Conservation (phyloP, 2,888 invertebrate species). For the Calameuta filiformis region DNA sequence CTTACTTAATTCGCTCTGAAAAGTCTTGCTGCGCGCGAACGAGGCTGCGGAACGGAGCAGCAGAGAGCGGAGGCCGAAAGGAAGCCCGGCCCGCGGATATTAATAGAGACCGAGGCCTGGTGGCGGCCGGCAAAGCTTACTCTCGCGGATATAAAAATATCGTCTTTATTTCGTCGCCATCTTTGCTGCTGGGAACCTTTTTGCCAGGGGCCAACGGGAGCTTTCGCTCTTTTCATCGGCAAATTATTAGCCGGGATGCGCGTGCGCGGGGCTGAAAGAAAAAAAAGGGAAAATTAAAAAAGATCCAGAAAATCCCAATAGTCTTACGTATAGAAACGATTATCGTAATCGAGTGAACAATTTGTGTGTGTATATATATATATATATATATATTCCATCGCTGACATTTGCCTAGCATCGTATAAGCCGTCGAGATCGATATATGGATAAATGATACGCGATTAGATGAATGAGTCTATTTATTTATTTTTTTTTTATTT, state of each 20-base stretch:
- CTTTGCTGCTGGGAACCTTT: constrained; percentile 11
- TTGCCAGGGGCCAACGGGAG: constrained; percentile 12
- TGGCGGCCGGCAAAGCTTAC: constrained; percentile 48
- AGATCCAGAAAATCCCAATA: not conserved
- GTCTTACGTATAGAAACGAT: not conserved
- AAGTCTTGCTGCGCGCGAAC: not conserved
- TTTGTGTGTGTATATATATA: too few relatives aligned
- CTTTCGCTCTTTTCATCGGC: not conserved
- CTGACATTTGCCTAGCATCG: not conserved
- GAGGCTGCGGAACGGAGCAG: constrained; percentile 3
- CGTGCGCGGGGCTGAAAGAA: not conserved
- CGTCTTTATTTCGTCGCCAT: constrained; percentile 48
- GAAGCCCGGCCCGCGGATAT: constrained; percentile 59
- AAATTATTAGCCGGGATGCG: not conserved
- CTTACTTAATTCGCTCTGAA: not conserved
- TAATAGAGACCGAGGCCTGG: constrained; percentile 62
- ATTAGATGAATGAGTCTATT: not conserved
- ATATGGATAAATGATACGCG: not conserved
- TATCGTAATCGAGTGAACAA: not conserved
- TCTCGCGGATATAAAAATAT: constrained; percentile 62
- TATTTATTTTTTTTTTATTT: too few relatives aligned
- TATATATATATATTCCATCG: not conserved
- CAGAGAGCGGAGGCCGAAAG: constrained; percentile 32
- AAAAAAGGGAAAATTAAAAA: not conserved
- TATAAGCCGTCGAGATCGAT: not conserved